phyloP scores from a whole-genome alignment of 2,113 vertebrate genomes.

The Oxyruncus cristatus region DNA sequence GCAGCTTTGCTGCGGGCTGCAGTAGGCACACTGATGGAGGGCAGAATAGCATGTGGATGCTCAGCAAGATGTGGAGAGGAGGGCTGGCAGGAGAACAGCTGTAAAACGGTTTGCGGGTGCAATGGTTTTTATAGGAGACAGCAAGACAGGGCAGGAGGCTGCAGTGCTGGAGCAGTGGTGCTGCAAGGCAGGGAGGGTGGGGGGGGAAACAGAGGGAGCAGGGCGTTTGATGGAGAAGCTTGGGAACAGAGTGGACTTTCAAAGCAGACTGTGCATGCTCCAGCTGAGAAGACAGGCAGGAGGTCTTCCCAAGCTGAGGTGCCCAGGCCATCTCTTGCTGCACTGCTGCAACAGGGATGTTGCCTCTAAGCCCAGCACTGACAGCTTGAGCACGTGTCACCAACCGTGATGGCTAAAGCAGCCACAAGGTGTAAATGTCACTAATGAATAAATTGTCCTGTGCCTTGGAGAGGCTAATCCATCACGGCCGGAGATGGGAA shows the following conservation, averaged over 20 bases:
- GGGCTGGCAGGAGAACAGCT: not conserved
- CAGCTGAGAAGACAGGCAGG: not conserved
- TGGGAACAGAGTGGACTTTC: not conserved
- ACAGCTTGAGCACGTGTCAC: constrained; percentile 20
- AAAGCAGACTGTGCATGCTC: not conserved
- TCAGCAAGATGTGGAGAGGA: not conserved
- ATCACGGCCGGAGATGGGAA: not conserved
- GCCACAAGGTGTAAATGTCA: constrained; percentile 65
- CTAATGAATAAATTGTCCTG: constrained; percentile 63
- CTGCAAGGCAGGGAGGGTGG: not conserved
- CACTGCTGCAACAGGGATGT: not conserved
- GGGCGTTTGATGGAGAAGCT: not conserved
- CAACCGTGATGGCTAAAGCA: not conserved
- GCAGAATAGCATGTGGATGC: not conserved
- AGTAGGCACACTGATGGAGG: not conserved
- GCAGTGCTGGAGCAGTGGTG: rapidly evolving
- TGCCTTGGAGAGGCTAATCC: constrained; percentile 38
- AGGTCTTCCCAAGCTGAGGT: not conserved
- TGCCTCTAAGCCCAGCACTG: constrained; percentile 5
- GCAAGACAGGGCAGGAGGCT: not conserved
- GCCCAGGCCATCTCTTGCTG: not conserved
- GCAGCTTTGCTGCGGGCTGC: not conserved
- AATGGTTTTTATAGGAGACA: not conserved
- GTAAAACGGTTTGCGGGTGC: not conserved
- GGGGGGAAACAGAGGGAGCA: rapidly evolving